Evolutionary conservation across 1,140 invertebrate species (phyloP), one percentile per base, ranked within the genome.

Genomic region (Pemphigus obesinymphae): DNA sequence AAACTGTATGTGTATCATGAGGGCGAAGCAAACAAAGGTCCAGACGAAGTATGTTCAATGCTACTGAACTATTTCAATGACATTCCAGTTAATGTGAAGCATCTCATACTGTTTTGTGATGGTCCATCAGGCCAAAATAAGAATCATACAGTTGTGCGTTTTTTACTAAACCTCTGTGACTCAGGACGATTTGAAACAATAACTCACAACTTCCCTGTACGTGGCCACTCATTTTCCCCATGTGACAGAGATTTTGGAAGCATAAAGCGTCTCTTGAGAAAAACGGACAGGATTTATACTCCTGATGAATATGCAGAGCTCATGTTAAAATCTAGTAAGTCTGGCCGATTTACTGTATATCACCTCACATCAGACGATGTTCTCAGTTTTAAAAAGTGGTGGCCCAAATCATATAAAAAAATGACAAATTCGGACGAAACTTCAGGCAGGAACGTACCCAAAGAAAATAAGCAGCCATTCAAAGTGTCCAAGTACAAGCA

Each of bases 1-100:
- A 40, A 40, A 40, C 3, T 84, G 29, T 85, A 83, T 68, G 73
- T 72, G 8, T 85, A 85, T 73, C 70, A 84, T 83, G 83, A 85
- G 76, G 82, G 81, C 6, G 55, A 40, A 73, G 82, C 61, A 34
- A 84, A 84, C 73, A 85, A 85, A 76, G 70, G 68, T 17, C 26
- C 29, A 23, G 83, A 83, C 82, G 84, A 84, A 66, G 37, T 40
- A 40, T 40, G 37, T 10, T 5, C 4, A 3, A 5, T 40, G 3
- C 10, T 40, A 40, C 10, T 40, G 37, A 40, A 40, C 37, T 40
- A 40, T 10, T 5, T 40, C 10, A 40, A 40, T 10, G 10, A 3
- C 10, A 5, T 40, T 5, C 10, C 37, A 5, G 4, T 10, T 40
- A 40, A 3, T 5, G 37, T 40, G 10, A 40, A 6, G 2, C 3